These are phyloP conservation scores for Pedetes capensis DNA, from an alignment of 2,113 vertebrate genomes.

Conservation along the genomic window DNA sequence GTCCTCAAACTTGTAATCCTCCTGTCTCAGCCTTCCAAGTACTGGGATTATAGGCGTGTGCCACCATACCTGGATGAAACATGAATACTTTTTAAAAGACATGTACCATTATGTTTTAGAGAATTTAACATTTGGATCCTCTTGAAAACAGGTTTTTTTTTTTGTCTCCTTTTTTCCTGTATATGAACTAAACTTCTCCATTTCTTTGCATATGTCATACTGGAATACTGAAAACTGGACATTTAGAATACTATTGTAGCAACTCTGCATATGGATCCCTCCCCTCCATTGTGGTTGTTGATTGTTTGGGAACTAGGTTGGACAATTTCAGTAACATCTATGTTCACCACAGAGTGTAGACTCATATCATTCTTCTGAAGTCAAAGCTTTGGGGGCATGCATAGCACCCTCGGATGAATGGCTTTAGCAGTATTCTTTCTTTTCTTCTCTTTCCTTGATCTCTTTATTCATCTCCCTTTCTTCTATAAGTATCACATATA, in stretches of 20 bases:
- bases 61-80: no score
- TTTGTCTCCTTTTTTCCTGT: no score
- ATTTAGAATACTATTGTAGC: background rate
- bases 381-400: background rate
- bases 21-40: no score
- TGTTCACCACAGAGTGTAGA: background rate
- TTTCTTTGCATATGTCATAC: background rate
- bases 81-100: background rate
- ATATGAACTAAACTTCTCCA: background rate
- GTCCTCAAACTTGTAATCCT: no score
- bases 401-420: background rate
- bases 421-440: background rate
- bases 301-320: background rate
- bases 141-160: background rate
- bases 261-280: background rate
- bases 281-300: background rate
- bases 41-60: no score
- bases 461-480: background rate
- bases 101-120: conserved; percentile 8
- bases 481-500: background rate
- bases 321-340: background rate
- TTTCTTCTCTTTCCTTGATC: background rate
- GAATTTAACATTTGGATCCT: background rate
- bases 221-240: background rate
- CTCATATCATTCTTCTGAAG: background rate